These are phyloP conservation scores for Sericinus montela DNA, from an alignment of 2,888 invertebrate species.

Conservation along the genomic window DNA sequence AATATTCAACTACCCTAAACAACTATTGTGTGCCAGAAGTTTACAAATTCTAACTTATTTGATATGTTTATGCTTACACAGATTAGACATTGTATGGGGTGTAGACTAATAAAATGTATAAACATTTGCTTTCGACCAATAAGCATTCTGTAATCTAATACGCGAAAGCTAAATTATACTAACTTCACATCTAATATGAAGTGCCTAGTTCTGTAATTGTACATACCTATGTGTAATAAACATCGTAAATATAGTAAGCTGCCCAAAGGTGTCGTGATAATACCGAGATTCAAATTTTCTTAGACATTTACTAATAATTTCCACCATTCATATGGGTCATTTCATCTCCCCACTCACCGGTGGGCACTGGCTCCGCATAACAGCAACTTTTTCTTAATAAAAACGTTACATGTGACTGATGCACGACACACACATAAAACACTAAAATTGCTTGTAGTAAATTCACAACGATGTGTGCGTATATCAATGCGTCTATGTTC, in stretches of 20 bases:
- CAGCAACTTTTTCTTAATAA: constrained; percentile 89
- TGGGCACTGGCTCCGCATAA: constrained; percentile 85
- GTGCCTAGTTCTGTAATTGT: too few species aligned
- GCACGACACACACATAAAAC: constrained; percentile 87
- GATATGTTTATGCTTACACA: not conserved
- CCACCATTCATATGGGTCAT: constrained; percentile 92
- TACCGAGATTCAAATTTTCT: not conserved
- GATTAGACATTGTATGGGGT: too few species aligned
- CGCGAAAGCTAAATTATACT: too few species aligned
- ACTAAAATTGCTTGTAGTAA: constrained; percentile 86
- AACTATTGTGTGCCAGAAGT: not conserved
- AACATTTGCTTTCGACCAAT: too few species aligned
- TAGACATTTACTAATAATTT: constrained; percentile 41
- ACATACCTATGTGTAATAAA: too few species aligned
- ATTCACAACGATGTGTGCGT: constrained; percentile 87
- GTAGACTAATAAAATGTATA: too few species aligned
- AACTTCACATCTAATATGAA: too few species aligned
- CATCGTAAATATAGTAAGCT: too few species aligned
- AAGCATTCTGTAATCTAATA: too few species aligned
- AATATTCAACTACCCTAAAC: constrained; percentile 8
- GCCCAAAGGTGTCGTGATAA: too few species aligned
- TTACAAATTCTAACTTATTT: not conserved
- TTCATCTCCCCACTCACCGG: constrained; percentile 93
- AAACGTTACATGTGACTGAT: constrained; percentile 89
- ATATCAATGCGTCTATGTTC: constrained; percentile 84